Percentiles rank a stretch among this genome's conserved stretches.
Evolutionary conservation across 2,888 invertebrate genomes (phyloP).

Genomic region (Liodrosophila aerea): DNA sequence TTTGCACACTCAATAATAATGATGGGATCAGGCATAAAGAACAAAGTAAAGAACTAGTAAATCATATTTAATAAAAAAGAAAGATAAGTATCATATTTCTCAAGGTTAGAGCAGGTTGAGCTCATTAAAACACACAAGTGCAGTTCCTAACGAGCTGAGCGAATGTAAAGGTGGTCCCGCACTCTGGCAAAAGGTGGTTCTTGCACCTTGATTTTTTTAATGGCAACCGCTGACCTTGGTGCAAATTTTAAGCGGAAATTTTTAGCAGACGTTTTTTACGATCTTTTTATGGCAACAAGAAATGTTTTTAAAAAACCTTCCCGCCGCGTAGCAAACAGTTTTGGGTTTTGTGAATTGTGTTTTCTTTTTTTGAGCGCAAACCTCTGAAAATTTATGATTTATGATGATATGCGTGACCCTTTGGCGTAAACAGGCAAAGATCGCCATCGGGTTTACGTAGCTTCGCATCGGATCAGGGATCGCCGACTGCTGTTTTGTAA

Average conservation of each 20-base stretch:
- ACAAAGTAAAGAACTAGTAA: slow-evolving; percentile 37
- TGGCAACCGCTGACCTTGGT: slow-evolving; percentile 70
- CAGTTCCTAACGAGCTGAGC: slow-evolving; percentile 15
- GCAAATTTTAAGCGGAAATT: slow-evolving; percentile 59
- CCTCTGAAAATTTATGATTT: slow-evolving; percentile 80
- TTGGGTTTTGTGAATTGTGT: slow-evolving; percentile 62
- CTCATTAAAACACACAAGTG: slow-evolving; percentile 67
- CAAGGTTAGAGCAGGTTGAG: slow-evolving; percentile 28
- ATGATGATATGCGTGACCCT: slow-evolving; percentile 76
- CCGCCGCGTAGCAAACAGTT: slow-evolving; percentile 60
- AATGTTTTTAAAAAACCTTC: slow-evolving; percentile 17
- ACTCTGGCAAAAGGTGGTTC: slow-evolving; percentile 22
- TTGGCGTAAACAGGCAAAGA: slow-evolving; percentile 63
- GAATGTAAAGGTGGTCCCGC: slow-evolving; percentile 8
- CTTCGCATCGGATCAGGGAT: slow-evolving; percentile 40
- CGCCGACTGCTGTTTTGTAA: slow-evolving; percentile 78
- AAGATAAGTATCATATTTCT: slow-evolving; percentile 52
- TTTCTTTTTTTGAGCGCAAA: slow-evolving; percentile 54
- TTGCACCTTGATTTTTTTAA: slow-evolving; percentile 58
- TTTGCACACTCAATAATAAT: slow-evolving; percentile 29
- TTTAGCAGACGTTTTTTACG: slow-evolving; percentile 52
- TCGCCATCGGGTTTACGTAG: slow-evolving; percentile 34
- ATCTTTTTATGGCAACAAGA: slow-evolving; percentile 52
- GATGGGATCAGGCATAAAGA: slow-evolving; percentile 21
- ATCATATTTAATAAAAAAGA: slow-evolving; percentile 65